phyloP scores from a whole-genome alignment of 1,140 invertebrate species.

The Mamestra configurata region DNA sequence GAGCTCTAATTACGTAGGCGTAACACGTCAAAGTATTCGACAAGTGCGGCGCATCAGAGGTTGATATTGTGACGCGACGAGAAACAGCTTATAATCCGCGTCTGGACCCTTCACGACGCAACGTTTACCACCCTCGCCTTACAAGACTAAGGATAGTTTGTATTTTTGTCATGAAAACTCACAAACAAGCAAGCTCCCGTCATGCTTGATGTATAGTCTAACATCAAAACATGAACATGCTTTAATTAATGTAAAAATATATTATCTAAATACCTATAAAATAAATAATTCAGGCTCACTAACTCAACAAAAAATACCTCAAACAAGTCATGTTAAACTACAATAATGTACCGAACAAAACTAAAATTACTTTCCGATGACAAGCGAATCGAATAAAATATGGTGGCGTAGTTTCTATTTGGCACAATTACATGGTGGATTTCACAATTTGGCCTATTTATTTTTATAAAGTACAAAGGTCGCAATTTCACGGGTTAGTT shows the following conservation, averaged over 20 bases:
- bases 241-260: not conserved
- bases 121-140: not conserved
- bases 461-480: conserved; percentile 44
- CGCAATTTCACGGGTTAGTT: conserved; percentile 37
- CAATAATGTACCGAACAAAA: not conserved
- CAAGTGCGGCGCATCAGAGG: conserved; percentile 33
- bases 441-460: conserved; percentile 32
- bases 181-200: not conserved
- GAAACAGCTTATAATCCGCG: conserved; percentile 45
- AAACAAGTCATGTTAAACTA: conserved; percentile 7
- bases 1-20: conserved; percentile 50
- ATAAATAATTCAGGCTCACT: not conserved
- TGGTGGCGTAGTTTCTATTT: conserved; percentile 29
- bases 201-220: not conserved
- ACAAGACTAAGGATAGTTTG: not conserved
- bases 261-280: not conserved
- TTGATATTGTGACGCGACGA: conserved; percentile 35
- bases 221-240: not conserved
- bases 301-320: not conserved
- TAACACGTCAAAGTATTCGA: conserved; percentile 49
- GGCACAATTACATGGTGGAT: conserved; percentile 31
- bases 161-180: too few relatives aligned
- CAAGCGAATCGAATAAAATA: conserved; percentile 7
- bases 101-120: conserved; percentile 13
- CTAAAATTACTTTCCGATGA: conserved; percentile 13